Evolutionary conservation across 2,797 vertebrate species (phyloP), one percentile per base, ranked within the genome.

Genomic region (Lagodon rhomboides): DNA sequence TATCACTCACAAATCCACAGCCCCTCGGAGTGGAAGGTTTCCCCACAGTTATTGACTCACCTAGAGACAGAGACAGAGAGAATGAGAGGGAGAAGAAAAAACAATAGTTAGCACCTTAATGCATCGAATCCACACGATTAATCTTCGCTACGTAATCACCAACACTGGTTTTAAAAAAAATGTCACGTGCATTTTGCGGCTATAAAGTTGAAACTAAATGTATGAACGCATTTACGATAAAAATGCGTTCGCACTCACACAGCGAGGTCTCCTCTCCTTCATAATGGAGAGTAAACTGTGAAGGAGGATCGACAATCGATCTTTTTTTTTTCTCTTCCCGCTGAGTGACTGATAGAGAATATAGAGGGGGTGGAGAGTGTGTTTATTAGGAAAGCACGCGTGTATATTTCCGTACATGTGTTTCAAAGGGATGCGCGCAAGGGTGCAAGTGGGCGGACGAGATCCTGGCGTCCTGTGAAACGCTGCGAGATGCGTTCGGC

Each of bases 281-380:
- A 64, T 77, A 58, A 65, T 67, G 56, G 54, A 46, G 68, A 68
- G 71, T 44, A 76, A 85, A 73, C 72, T 50, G 50, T 41, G 59
- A 64, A 76, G 82, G 59, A 75, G 56, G 76, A 87, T 88, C 66
- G 25, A 74, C 55, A 9, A 79, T 71, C 43, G 25, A 46, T 74
- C 49, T 60, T 53, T 5, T 59, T 60, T 41, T 15, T 46, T 38
- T 43, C 79, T 73, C 9, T 38, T 8, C 59, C 64, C 12, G 54
- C 85, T 83, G 83, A 86, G 68, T 88, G 85, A 84, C 80, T 87
- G 82, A 79, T 78, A 18, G 72, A 84, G 80, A 83, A 83, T 87
- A 80, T 44, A 59, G 77, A 88, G 79, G 56, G 77, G 85, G 74
- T 38, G 76, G 80, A 80, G 74, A 82, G 75, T 62, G 71, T 80